Evolutionary conservation across 1,140 invertebrate genomes (phyloP).

Genomic region (Chionoecetes opilio): DNA sequence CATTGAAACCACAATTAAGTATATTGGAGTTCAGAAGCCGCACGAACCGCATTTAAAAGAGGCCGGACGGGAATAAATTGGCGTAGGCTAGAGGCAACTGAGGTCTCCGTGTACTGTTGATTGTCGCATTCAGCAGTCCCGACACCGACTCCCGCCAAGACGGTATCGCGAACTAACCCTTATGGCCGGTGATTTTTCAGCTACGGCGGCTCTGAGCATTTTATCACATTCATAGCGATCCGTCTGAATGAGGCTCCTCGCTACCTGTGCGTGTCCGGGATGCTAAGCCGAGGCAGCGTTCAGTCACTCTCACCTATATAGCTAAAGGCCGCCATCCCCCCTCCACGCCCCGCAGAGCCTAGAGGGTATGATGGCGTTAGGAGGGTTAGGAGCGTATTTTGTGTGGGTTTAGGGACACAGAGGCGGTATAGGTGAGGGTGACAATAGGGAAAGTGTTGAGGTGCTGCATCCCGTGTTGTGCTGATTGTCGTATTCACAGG

Average conservation of each 20-base stretch:
- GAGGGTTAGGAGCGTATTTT: neutral
- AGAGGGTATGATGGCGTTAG: neutral
- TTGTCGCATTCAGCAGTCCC: constrained; percentile 73
- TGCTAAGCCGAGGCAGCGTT: constrained; percentile 41
- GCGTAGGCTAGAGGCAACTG: constrained; percentile 54
- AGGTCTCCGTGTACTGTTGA: constrained; percentile 67
- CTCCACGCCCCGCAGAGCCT: neutral
- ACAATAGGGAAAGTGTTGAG: constrained; percentile 72
- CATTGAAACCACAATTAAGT: constrained; percentile 74
- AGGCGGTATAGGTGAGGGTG: constrained; percentile 32
- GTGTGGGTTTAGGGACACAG: constrained; percentile 30
- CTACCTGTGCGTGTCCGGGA: constrained; percentile 70
- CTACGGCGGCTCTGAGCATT: constrained; percentile 72
- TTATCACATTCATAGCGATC: constrained; percentile 69
- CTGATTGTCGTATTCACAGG: constrained; percentile 74
- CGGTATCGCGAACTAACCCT: constrained; percentile 73
- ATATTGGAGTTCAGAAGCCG: constrained; percentile 70
- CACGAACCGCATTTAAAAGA: constrained; percentile 57
- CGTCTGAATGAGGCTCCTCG: constrained; percentile 64
- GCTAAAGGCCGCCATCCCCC: neutral
- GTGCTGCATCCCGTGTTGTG: constrained; percentile 71
- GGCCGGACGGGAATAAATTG: constrained; percentile 69
- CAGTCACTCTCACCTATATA: constrained; percentile 12
- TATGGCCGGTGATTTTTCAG: constrained; percentile 75
- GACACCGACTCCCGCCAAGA: constrained; percentile 56